Percentiles rank a stretch among this genome's conserved stretches.
These are phyloP conservation scores for Lethocerus indicus DNA, from an alignment of 1,140 invertebrate species.

Conservation along the genomic window DNA sequence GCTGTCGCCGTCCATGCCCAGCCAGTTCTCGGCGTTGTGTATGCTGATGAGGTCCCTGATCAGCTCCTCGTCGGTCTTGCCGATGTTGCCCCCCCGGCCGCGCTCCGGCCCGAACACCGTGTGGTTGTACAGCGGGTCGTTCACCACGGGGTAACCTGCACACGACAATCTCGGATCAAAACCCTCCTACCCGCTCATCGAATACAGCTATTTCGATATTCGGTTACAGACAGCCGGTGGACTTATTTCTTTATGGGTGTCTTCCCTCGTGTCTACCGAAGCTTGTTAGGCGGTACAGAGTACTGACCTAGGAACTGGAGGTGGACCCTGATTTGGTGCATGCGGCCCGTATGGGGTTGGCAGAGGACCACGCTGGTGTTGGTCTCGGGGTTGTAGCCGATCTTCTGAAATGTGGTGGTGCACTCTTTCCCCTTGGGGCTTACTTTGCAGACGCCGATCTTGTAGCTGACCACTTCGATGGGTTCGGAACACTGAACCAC, in stretches of 20 bases:
- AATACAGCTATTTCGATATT: too few species aligned
- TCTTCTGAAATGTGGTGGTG: constrained; percentile 70
- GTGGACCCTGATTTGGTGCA: constrained; percentile 99
- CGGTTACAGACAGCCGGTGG: too few species aligned
- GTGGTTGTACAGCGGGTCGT: constrained; percentile 92
- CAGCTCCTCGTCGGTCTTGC: constrained; percentile 80
- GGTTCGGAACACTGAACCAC: constrained; percentile 73
- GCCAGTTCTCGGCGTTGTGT: constrained; percentile 85
- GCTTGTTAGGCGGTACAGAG: neutral
- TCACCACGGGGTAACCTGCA: constrained; percentile 85
- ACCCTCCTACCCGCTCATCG: too few species aligned
- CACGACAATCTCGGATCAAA: neutral
- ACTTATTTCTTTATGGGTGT: too few species aligned
- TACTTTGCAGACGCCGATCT: constrained; percentile 89
- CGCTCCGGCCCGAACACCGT: constrained; percentile 78
- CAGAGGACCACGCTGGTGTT: constrained; percentile 86
- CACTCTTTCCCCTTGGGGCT: constrained; percentile 80
- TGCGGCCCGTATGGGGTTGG: constrained; percentile 84
- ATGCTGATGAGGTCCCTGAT: constrained; percentile 76
- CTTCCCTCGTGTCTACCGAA: too few species aligned
- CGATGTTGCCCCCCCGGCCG: constrained; percentile 81
- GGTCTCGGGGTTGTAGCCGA: constrained; percentile 59
- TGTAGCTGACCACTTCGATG: constrained; percentile 85
- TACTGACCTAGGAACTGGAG: constrained; percentile 70
- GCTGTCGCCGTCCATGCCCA: constrained; percentile 78